Evolutionary conservation across 2,888 invertebrate genomes (phyloP).

Genomic region (Pseudeuparius sepicola): DNA sequence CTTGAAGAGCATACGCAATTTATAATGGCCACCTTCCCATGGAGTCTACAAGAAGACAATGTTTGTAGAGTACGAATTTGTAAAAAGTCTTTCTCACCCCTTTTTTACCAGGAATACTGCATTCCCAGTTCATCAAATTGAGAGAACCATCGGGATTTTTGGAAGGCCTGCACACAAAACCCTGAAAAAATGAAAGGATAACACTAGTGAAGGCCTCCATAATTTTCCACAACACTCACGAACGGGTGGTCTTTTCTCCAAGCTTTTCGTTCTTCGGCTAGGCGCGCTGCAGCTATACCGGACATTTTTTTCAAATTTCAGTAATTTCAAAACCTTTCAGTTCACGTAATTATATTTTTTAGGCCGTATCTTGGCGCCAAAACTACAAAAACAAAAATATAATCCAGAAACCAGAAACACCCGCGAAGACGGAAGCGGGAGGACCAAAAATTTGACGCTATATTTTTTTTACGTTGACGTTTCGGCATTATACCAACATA

Average conservation of each 20-base stretch:
- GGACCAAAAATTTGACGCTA: too few species aligned
- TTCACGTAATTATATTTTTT: too few species aligned
- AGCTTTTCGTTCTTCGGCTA: slow-evolving; percentile 96
- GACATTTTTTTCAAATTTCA: too few species aligned
- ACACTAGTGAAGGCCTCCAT: not conserved
- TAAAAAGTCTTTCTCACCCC: slow-evolving; percentile 58
- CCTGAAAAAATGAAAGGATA: slow-evolving; percentile 31
- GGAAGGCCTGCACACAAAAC: slow-evolving; percentile 91
- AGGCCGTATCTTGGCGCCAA: too few species aligned
- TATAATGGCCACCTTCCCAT: slow-evolving; percentile 97
- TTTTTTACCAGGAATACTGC: slow-evolving; percentile 98
- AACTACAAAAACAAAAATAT: too few species aligned
- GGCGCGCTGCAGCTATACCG: slow-evolving; percentile 91
- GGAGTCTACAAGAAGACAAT: slow-evolving; percentile 63
- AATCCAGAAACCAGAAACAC: too few species aligned
- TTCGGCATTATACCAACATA: too few species aligned
- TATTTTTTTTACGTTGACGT: too few species aligned
- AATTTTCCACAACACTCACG: slow-evolving; percentile 33
- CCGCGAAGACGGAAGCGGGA: too few species aligned
- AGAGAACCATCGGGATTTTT: slow-evolving; percentile 93
- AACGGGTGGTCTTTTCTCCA: slow-evolving; percentile 99
- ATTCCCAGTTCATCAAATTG: slow-evolving; percentile 99
- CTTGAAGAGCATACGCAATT: slow-evolving; percentile 96
- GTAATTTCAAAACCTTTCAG: too few species aligned
- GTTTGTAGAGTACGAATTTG: slow-evolving; percentile 32